Conservation (phyloP, 2,113 vertebrate genomes). For the Neoarius graeffei region DNA sequence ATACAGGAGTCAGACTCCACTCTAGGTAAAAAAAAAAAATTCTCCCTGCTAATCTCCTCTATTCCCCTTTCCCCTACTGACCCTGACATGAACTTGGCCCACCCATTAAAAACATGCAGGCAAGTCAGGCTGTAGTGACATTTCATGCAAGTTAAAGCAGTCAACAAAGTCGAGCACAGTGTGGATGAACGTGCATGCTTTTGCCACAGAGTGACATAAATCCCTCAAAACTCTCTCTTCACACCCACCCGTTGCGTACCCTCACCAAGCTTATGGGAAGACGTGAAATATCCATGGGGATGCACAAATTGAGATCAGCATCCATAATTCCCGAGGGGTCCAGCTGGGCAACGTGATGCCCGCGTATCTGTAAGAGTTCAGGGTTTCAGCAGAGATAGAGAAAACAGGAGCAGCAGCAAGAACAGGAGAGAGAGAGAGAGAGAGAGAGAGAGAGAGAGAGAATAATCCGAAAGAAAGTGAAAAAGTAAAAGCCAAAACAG, state of each 20-base stretch:
- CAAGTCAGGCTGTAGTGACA: background rate
- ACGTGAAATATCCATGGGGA: slow-evolving; percentile 88
- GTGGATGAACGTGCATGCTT: background rate
- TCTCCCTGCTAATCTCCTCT: background rate
- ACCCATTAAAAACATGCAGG: slow-evolving; percentile 46
- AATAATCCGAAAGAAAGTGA: slow-evolving; percentile 51
- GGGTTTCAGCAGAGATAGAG: slow-evolving; percentile 51
- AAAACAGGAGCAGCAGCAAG: background rate
- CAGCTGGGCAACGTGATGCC: slow-evolving; percentile 87
- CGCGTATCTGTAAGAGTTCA: slow-evolving; percentile 79
- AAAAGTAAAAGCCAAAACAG: background rate
- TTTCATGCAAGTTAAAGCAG: slow-evolving; percentile 25
- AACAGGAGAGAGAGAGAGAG: slow-evolving; percentile 4
- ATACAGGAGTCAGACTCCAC: background rate
- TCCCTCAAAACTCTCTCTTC: background rate
- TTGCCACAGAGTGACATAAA: background rate
- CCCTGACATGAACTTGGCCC: background rate
- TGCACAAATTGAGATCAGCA: slow-evolving; percentile 85
- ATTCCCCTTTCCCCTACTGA: background rate
- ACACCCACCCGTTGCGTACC: slow-evolving; percentile 53
- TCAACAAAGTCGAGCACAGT: background rate
- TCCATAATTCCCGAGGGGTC: slow-evolving; percentile 89
- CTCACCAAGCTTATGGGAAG: slow-evolving; percentile 90
- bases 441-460: slow-evolving; percentile 39
- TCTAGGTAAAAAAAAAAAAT: background rate